A percentile compares a stretch with the other conserved stretches of the same genome.
Conservation (phyloP, 2,888 invertebrate species). For the Crossocerus cetratus region DNA sequence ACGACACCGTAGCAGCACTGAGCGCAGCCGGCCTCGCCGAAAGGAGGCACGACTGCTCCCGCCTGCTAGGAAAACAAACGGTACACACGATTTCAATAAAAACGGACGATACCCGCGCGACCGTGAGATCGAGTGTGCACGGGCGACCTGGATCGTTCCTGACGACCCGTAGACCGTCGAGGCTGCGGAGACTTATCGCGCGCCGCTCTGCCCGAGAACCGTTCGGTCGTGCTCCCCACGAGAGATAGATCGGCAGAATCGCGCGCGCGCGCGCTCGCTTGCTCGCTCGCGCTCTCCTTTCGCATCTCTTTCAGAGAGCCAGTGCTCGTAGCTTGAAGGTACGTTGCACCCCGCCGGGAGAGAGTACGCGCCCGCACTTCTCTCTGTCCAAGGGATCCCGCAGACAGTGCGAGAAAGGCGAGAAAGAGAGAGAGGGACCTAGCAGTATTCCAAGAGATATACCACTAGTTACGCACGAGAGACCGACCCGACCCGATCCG, state of each 20-base stretch:
- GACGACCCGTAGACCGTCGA: neutral
- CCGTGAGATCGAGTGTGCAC: neutral
- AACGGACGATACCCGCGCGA: constrained; percentile 2
- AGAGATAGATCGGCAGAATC: neutral
- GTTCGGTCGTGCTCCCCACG: neutral
- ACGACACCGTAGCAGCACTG: constrained; percentile 60
- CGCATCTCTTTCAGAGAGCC: no score
- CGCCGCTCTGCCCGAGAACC: neutral
- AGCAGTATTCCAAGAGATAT: no score
- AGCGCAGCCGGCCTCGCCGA: constrained; percentile 60
- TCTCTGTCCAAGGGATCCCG: neutral
- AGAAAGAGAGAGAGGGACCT: neutral
- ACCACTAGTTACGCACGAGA: neutral
- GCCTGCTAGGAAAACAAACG: constrained; percentile 35
- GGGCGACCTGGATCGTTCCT: neutral
- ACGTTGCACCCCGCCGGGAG: neutral
- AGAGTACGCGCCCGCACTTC: neutral
- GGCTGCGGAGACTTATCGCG: neutral
- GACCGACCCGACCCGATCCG: constrained; percentile 3
- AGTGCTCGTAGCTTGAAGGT: neutral
- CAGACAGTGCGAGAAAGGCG: constrained; percentile 17
- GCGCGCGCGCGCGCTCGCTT: neutral
- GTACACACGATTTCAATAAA: constrained; percentile 12
- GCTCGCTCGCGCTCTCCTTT: no score
- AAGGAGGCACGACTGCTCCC: constrained; percentile 35